Evolutionary conservation across 2,113 vertebrate genomes (phyloP), one percentile per base, ranked within the genome.

Genomic region (Antechinus stuartii): DNA sequence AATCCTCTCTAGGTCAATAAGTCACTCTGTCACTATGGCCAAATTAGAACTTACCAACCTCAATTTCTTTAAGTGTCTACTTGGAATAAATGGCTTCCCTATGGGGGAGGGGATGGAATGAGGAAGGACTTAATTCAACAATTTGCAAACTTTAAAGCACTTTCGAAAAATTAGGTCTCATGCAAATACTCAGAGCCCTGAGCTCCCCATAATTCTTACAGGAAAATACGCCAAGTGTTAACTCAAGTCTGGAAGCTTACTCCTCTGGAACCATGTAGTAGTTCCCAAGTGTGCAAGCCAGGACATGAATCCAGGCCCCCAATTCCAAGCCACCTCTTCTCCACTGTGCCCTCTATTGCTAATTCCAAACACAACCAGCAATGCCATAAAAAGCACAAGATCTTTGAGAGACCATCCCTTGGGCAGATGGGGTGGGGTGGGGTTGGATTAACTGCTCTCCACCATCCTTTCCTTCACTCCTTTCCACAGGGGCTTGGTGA

Each of bases 351-450:
- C 6, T 42, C n/a, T 30, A 35, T 42, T 42, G 68, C 19, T 84
- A 2, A 8, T 84, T 23, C 19, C n/a, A 42, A 84, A 23, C 9
- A 84, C 68, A 84, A 8, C 35, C 14, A 27, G 16, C 30, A 68
- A 16, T 76, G 35, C 5, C 6, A 42, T 3, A 5, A 0, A 14
- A 35, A n/a, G 30, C n/a, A 2, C 35, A 23, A n/a, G 0, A 8
- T 42, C 61, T 76, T 19, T 1, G n/a, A 22, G 22, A 84, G 68
- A 84, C 19, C 35, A n/a, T 84, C 1, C 19, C 7, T 22, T 42
- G n/a, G n/a, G 14, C 35, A 22, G 19, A 42, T 22, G n/a, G n/a
- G 14, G 61, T 76, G 35, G 35, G 16, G 6, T 42, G n/a, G 35
- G 35, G n/a, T 42, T 84, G 27, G 68, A 84, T 35, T 42, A 84